phyloP scores from a whole-genome alignment of 2,797 vertebrate genomes.

The Myiothlypis coronata region DNA sequence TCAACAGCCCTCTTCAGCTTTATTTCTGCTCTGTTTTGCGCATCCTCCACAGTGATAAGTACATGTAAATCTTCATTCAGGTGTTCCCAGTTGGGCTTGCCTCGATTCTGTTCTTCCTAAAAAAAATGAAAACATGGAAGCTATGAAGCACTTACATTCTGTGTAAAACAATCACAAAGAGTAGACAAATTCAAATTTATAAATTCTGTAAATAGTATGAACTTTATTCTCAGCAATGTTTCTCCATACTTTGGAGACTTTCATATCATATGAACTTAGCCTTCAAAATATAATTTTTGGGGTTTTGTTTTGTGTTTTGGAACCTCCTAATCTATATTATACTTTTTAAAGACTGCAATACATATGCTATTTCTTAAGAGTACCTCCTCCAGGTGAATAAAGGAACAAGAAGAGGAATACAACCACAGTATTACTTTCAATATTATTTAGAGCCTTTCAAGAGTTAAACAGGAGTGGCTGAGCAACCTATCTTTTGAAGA shows the following conservation, averaged over 20 bases:
- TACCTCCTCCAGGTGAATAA: not conserved
- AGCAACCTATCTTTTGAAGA: not conserved
- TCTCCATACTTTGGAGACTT: not conserved
- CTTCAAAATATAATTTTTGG: not conserved
- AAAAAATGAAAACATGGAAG: constrained; percentile 13
- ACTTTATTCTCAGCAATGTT: not conserved
- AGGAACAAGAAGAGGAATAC: not conserved
- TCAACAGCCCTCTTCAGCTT: constrained; percentile 96
- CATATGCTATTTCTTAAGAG: not conserved
- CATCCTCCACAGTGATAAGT: constrained; percentile 98
- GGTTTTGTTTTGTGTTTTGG: not conserved
- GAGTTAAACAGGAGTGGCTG: not conserved
- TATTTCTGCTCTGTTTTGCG: constrained; percentile 97
- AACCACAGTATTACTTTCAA: not conserved
- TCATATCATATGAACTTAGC: not conserved
- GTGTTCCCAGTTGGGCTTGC: constrained; percentile 99
- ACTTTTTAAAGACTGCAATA: not conserved
- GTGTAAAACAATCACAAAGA: not conserved
- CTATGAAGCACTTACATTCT: not conserved
- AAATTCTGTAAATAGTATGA: not conserved
- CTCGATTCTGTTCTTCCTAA: constrained; percentile 98
- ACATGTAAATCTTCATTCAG: constrained; percentile 98
- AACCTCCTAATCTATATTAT: not conserved
- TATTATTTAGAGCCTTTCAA: not conserved
- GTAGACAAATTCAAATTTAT: not conserved